phyloP scores from a whole-genome alignment of 2,888 invertebrate genomes.

The Pandemis heparana region DNA sequence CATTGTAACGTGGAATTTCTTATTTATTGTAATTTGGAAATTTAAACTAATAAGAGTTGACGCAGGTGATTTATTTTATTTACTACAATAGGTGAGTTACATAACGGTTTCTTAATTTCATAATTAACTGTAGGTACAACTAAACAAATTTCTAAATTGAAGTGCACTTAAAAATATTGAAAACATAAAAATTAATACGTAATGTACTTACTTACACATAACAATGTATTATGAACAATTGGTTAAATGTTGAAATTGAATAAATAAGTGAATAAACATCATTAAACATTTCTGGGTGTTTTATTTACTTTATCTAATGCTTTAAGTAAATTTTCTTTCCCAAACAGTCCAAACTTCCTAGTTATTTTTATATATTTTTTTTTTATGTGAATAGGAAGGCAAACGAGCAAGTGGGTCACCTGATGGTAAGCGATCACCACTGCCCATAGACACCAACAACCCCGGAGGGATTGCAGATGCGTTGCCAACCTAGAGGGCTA shows the following conservation, averaged over 20 bases:
- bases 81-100: neutral
- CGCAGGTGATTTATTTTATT: neutral
- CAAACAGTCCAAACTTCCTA: too few relatives aligned
- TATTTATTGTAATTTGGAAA: neutral
- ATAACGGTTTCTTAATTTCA: neutral
- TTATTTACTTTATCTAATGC: neutral
- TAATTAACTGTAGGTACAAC: neutral
- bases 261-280: neutral
- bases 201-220: neutral
- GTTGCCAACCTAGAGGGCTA: too few relatives aligned
- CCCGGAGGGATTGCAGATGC: too few relatives aligned
- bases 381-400: too few relatives aligned
- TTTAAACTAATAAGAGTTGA: neutral
- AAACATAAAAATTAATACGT: neutral
- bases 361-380: too few relatives aligned
- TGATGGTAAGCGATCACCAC: too few relatives aligned
- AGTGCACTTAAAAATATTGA: conserved; percentile 34
- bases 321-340: too few relatives aligned
- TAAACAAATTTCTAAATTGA: conserved; percentile 27
- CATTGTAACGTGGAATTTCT: neutral
- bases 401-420: too few relatives aligned
- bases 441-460: too few relatives aligned
- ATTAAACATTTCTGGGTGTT: neutral
- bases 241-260: conserved; percentile 9
- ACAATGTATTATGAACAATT: conserved; percentile 12